Evolutionary conservation across 2,113 vertebrate species (phyloP), one percentile per base, ranked within the genome.

Genomic region (Pungitius pungitius): DNA sequence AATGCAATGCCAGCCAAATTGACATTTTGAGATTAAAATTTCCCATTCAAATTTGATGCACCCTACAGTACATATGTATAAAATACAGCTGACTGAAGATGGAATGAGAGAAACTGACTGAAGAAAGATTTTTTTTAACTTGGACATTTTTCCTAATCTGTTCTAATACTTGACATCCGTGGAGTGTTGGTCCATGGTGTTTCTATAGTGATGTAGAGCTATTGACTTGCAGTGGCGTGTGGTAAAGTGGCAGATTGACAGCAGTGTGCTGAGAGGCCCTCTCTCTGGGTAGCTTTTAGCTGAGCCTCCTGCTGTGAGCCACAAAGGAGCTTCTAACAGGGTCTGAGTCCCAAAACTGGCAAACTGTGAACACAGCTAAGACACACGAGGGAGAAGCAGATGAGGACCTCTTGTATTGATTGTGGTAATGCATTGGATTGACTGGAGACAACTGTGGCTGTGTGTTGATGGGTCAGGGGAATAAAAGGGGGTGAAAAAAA

Each of bases 281-380:
- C 75, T 82, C 79, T 85, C 58, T 42, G 85, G 75, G 59, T 24
- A 57, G 87, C 85, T 85, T 86, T 90, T 83, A 85, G 83, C 54
- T 24, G 35, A 10, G n/a, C 55, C 60, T 13, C 89, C 81, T 33
- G 75, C 81, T 85, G 80, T 1, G 75, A n/a, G 73, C 68, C 68
- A 79, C 66, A 82, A 77, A 84, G 26, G 59, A 52, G 69, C 22
- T 80, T 88, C 75, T 80, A 83, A 86, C 77, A 66, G 77, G 24
- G 81, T 27, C 57, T 26, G 69, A 83, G 77, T 83, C 77, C 72
- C 58, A 64, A 77, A 83, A 77, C 30, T 60, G 65, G 39, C 55
- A 20, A 35, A 35, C 30, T 2, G 69, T 17, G 59, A 82, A 74
- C 65, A 62, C 70, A 84, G 76, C 72, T 54, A 78, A 80, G 70